Conservation (phyloP, 2,888 invertebrate species). For the Macrosoma leucophasiata region DNA sequence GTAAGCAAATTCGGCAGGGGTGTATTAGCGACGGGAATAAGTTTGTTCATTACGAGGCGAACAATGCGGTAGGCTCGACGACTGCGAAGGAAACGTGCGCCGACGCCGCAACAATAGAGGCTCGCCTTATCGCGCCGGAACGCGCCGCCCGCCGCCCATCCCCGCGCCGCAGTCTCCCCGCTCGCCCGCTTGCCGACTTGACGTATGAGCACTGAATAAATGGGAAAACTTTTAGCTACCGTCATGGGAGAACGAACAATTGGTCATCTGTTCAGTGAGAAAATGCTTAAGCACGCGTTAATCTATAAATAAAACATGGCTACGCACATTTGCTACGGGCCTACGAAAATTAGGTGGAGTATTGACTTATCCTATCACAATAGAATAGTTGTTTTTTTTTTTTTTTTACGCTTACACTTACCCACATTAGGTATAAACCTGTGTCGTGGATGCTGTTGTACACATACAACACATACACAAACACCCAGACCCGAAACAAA, state of each 20-base stretch:
- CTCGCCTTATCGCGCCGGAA: conserved; percentile 73
- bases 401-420: too few species aligned
- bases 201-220: conserved; percentile 73
- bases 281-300: conserved; percentile 57
- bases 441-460: too few species aligned
- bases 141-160: conserved; percentile 44
- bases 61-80: conserved; percentile 70
- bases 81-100: conserved; percentile 73
- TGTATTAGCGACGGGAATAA: conserved; percentile 68
- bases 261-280: conserved; percentile 65
- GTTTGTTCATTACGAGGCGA: conserved; percentile 72
- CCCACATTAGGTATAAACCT: too few species aligned
- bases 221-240: conserved; percentile 71
- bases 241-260: conserved; percentile 69
- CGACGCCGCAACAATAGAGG: conserved; percentile 69
- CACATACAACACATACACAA: too few species aligned
- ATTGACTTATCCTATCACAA: too few species aligned
- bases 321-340: too few species aligned
- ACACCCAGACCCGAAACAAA: too few species aligned
- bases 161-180: conserved; percentile 27
- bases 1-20: conserved; percentile 58
- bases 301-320: too few species aligned
- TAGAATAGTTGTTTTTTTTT: too few species aligned
- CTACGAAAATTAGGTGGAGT: too few species aligned
- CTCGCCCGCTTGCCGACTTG: conserved; percentile 34